These are phyloP conservation scores for Triplophysa bombifrons DNA, from an alignment of 2,797 vertebrate genomes.

Conservation along the genomic window DNA sequence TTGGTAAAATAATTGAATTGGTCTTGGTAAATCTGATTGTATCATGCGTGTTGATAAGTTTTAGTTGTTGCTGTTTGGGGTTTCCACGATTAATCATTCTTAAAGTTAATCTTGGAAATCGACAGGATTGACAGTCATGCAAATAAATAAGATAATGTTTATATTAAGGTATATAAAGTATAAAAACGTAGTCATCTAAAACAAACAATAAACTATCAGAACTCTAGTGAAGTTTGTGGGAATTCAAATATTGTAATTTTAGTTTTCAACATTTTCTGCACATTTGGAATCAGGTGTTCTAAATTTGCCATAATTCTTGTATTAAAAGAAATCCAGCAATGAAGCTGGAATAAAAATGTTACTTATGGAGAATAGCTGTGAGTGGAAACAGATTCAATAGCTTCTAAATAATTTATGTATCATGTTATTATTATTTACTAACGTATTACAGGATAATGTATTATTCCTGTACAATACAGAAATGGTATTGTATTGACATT, in stretches of 20 bases:
- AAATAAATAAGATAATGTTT: neutral
- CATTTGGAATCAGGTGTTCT: neutral
- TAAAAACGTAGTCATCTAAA: neutral
- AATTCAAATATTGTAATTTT: neutral
- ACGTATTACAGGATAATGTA: neutral
- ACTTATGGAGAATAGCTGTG: neutral
- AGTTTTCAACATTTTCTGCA: neutral
- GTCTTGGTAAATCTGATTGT: slow-evolving; percentile 53
- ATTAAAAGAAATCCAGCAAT: neutral
- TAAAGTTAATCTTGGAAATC: neutral
- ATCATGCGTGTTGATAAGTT: slow-evolving; percentile 31
- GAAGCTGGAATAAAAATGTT: slow-evolving; percentile 10
- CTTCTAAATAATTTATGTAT: neutral
- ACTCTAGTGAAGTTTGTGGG: neutral
- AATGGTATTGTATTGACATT: neutral
- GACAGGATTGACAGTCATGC: neutral
- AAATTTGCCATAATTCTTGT: slow-evolving; percentile 16
- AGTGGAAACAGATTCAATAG: neutral
- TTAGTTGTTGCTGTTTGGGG: slow-evolving; percentile 2
- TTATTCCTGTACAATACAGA: neutral
- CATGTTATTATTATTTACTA: neutral
- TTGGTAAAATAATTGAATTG: slow-evolving; percentile 41
- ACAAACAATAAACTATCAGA: neutral
- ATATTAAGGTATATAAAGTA: too few species aligned
- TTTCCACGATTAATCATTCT: neutral